Base-by-base conservation (phyloP, 2,888 invertebrate genomes). In the Leuctra nigra region DNA sequence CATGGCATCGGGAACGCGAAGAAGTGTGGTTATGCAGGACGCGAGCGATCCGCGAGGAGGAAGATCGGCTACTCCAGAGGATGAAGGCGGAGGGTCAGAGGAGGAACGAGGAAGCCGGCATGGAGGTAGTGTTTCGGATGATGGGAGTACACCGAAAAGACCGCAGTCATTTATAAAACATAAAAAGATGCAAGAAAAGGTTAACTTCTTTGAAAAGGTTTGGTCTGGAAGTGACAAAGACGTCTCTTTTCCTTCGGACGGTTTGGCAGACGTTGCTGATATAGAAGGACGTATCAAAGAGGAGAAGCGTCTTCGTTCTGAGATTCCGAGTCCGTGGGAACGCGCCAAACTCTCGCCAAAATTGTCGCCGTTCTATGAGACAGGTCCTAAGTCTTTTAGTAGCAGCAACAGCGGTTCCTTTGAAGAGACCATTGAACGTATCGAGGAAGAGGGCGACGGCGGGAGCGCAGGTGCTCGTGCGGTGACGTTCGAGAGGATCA, bases 181-280 rank as follows among this genome's bases (percentile, higher is more conserved):
- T 68, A 72, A 73, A 58, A 74, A 83, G 64, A 78, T 89, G 60
- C 79, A 81, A 61, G 84, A 87, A 67, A 82, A 86, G 65, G 88
- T 90, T 64, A 82, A 79, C 64, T 87, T 87, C 70, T 90, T 87
- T 73, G 90, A 90, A 71, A 84, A 84, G 74, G 81, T 87, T 62
- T 87, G 86, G 85, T 77, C 81, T 60, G 58, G 41, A 46, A 53
- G 52, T 50, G 53, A 55, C 47, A 50, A 36, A 44, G 33, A 20
- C 14, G 54, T n/a, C 24, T 64, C 6, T 64, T 57, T 64, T 66
- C 33, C 59, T 68, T 22, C 69, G 75, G 61, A 7, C 56, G 71
- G 20, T 68, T 75, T 55, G 23, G 75, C 77, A 18, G 77, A 82
- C 69, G 81, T 82, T 16, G 73, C 75, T 59, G 81, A 81, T 56